These are phyloP conservation scores for Crematogaster levior DNA, from an alignment of 2,888 invertebrate genomes.

Conservation along the genomic window DNA sequence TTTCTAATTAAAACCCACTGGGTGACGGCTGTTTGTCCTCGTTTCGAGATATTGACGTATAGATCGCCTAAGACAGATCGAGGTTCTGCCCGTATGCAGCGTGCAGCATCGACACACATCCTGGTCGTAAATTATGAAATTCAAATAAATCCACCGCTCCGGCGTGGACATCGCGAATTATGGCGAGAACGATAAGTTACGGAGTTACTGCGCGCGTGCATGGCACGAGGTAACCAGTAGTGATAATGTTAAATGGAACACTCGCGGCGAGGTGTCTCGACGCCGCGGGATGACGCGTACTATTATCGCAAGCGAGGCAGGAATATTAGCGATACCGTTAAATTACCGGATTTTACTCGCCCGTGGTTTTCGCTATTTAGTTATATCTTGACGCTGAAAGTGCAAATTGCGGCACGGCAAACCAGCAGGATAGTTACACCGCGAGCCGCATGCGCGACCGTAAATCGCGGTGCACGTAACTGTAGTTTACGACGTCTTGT, in stretches of 20 bases:
- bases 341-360: slow-evolving; percentile 18
- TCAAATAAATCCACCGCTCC: slow-evolving; percentile 38
- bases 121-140: slow-evolving; percentile 38
- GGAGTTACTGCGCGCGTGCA: background rate
- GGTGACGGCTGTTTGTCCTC: slow-evolving; percentile 9
- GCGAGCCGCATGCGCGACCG: slow-evolving; percentile 13
- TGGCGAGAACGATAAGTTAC: slow-evolving; percentile 37
- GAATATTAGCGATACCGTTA: slow-evolving; percentile 33
- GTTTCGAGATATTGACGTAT: slow-evolving; percentile 37
- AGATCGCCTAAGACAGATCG: slow-evolving; percentile 1
- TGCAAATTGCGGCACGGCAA: slow-evolving; percentile 40
- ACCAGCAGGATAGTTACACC: slow-evolving; percentile 28
- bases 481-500: slow-evolving; percentile 35
- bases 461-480: slow-evolving; percentile 40
- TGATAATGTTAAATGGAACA: slow-evolving; percentile 33
- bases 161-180: slow-evolving; percentile 33
- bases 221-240: background rate
- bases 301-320: slow-evolving; percentile 2
- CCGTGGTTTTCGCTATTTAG: slow-evolving; percentile 20
- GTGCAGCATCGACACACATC: too few species aligned
- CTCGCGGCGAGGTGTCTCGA: slow-evolving; percentile 3
- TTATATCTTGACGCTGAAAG: slow-evolving; percentile 30
- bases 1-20: slow-evolving; percentile 19
- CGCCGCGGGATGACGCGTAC: background rate
- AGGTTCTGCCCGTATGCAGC: slow-evolving; percentile 3